phyloP scores from a whole-genome alignment of 2,113 vertebrate species.

The Rhinoptilus africanus region DNA sequence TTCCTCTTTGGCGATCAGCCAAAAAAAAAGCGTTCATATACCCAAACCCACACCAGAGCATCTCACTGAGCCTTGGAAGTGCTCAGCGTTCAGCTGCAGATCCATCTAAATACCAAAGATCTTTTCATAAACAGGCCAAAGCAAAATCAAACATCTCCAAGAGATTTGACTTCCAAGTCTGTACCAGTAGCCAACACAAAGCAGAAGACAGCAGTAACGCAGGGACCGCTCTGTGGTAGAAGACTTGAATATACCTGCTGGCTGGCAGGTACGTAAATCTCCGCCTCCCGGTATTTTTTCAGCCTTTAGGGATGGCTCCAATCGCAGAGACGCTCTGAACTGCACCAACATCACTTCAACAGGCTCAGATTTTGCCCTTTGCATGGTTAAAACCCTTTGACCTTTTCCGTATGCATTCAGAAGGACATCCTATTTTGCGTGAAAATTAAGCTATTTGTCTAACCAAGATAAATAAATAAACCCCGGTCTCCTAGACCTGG shows the following conservation, averaged over 20 bases:
- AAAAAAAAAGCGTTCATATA: neutral
- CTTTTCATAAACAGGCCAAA: neutral
- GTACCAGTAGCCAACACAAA: neutral
- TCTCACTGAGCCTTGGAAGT: neutral
- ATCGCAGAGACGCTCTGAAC: neutral
- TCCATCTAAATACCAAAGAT: neutral
- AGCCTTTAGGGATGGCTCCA: neutral
- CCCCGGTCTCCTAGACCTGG: neutral
- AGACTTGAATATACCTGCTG: neutral
- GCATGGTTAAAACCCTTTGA: conserved; percentile 32
- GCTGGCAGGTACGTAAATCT: neutral
- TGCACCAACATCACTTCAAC: conserved; percentile 10
- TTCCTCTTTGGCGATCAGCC: neutral
- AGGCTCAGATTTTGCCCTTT: conserved; percentile 39
- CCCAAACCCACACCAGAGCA: neutral
- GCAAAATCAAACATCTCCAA: neutral
- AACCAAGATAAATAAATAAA: conserved; percentile 25
- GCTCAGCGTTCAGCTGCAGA: neutral
- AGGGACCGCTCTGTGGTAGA: neutral
- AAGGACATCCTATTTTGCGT: neutral
- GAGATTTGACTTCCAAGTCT: neutral
- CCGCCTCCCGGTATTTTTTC: neutral
- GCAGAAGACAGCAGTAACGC: neutral
- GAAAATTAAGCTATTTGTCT: conserved; percentile 29
- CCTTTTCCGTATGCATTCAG: neutral